These are phyloP conservation scores for Rhagonycha lutea DNA, from an alignment of 2,888 invertebrate genomes.

Conservation along the genomic window DNA sequence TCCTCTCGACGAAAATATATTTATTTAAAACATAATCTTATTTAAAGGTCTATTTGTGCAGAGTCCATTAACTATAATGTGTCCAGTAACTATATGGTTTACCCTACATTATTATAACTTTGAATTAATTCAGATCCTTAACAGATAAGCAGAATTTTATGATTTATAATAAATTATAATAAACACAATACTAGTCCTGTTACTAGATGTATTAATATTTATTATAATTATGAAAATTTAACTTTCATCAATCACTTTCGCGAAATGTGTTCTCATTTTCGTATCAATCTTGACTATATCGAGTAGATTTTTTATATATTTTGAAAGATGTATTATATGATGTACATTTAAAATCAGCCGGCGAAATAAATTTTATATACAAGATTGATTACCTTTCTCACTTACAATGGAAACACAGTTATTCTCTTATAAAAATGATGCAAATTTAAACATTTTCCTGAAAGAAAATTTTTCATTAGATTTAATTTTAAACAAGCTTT, in stretches of 20 bases:
- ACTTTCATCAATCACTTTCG: neutral
- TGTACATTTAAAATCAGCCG: neutral
- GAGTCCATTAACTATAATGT: too few species aligned
- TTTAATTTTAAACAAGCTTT: neutral
- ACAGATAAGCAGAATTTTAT: too few species aligned
- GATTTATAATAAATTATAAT: too few species aligned
- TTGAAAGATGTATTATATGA: neutral
- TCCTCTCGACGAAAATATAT: too few species aligned
- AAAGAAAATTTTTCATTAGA: neutral
- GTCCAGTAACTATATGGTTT: too few species aligned
- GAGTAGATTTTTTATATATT: neutral
- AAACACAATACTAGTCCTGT: too few species aligned
- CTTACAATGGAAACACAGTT: neutral
- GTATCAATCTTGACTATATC: neutral
- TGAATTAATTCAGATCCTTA: too few species aligned
- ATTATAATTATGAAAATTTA: neutral
- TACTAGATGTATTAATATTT: neutral
- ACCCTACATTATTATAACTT: too few species aligned
- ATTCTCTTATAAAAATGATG: neutral
- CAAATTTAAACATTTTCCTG: neutral
- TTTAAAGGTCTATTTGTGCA: too few species aligned
- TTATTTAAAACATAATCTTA: too few species aligned
- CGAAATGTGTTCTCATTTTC: neutral
- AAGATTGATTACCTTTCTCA: neutral
- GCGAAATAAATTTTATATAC: neutral